Conservation (phyloP, 2,113 vertebrate genomes). For the Cathartes aura region DNA sequence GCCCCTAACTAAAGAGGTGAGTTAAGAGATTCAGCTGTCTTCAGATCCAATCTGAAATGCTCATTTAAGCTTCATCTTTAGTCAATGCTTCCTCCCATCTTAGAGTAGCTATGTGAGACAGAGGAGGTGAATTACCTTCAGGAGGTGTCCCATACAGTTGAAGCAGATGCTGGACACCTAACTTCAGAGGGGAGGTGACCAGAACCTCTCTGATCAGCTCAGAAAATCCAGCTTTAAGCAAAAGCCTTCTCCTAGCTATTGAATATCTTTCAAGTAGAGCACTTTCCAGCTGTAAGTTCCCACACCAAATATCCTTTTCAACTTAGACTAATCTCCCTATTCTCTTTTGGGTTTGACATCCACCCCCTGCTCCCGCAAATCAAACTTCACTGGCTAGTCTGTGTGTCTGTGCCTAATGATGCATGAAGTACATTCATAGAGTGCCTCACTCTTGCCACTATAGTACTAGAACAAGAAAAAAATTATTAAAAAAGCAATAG, state of each 20-base stretch:
- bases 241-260: neutral
- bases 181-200: neutral
- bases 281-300: neutral
- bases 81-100: neutral
- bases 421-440: slow-evolving; percentile 74
- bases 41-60: neutral
- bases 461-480: slow-evolving; percentile 58
- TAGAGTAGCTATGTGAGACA: neutral
- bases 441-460: slow-evolving; percentile 36
- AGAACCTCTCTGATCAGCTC: neutral
- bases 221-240: neutral
- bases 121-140: neutral
- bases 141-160: neutral
- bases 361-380: neutral
- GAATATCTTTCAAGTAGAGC: neutral
- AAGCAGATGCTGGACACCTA: neutral
- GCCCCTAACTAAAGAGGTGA: neutral
- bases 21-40: neutral
- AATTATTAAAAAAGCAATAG: slow-evolving; percentile 19
- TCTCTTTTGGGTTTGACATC: neutral
- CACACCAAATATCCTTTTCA: neutral
- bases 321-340: neutral
- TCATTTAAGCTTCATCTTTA: neutral
- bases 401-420: slow-evolving; percentile 49
- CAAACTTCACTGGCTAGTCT: neutral